Percentiles rank a stretch among this genome's conserved stretches.
These are phyloP conservation scores for Drosophila novamexicana DNA, from an alignment of 1,140 invertebrate species.

Conservation along the genomic window DNA sequence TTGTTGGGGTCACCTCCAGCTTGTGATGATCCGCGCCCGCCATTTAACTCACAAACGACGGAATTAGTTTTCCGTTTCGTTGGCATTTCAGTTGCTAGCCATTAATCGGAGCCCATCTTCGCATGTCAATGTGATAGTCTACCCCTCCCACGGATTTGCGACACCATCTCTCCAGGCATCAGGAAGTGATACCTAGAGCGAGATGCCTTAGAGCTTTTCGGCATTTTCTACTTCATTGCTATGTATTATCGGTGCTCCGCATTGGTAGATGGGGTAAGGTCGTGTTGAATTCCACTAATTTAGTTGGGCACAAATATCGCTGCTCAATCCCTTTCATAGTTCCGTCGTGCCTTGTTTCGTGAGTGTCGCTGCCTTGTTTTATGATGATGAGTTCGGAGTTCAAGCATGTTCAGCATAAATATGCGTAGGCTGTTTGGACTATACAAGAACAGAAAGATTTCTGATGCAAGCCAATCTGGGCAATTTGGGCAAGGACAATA, in stretches of 20 bases:
- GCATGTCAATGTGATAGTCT: constrained; percentile 23
- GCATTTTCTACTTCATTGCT: constrained; percentile 81
- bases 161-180: not conserved
- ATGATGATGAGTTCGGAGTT: constrained; percentile 81
- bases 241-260: constrained; percentile 51
- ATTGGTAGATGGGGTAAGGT: constrained; percentile 59
- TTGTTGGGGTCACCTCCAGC: constrained; percentile 31
- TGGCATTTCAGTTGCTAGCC: constrained; percentile 64
- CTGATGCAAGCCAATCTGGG: constrained; percentile 16
- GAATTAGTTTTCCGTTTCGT: constrained; percentile 81
- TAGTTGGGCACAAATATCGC: constrained; percentile 36
- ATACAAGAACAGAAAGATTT: constrained; percentile 10
- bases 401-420: constrained; percentile 76
- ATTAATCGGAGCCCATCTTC: constrained; percentile 63
- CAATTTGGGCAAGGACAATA: constrained; percentile 24
- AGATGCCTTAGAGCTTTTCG: constrained; percentile 67
- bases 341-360: not conserved
- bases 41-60: constrained; percentile 73
- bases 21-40: constrained; percentile 36
- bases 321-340: too few relatives aligned
- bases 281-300: constrained; percentile 76
- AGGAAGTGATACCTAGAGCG: constrained; percentile 48
- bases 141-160: not conserved
- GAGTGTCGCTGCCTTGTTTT: constrained; percentile 48
- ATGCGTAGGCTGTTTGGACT: constrained; percentile 17